Conservation (phyloP, 2,797 vertebrate species). For the Typhlichthys eigenmanni region DNA sequence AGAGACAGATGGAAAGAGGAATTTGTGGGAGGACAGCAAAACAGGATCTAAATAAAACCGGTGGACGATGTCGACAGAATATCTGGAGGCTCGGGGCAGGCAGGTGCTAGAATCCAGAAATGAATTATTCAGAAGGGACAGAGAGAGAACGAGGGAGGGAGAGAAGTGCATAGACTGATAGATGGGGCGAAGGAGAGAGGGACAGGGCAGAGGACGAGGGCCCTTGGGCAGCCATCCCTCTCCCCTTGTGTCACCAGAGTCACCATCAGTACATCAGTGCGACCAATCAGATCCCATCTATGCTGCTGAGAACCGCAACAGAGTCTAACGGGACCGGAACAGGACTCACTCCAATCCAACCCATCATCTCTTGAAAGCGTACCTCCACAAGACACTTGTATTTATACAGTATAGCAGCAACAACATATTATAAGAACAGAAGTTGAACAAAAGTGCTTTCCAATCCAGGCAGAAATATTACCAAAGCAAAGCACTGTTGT, state of each 20-base stretch:
- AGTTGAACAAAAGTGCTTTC: too few relatives aligned
- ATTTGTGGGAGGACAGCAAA: slow-evolving; percentile 30
- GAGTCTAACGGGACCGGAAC: slow-evolving; percentile 1
- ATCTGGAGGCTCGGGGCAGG: slow-evolving; percentile 47
- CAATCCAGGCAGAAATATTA: too few relatives aligned
- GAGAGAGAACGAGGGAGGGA: slow-evolving; percentile 29
- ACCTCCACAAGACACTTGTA: too few relatives aligned
- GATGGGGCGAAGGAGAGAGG: not conserved
- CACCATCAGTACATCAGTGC: slow-evolving; percentile 26
- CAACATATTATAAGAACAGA: too few relatives aligned
- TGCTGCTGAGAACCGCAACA: slow-evolving; percentile 27
- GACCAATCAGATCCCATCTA: slow-evolving; percentile 34
- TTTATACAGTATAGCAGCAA: too few relatives aligned
- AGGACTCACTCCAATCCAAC: not conserved
- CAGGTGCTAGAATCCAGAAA: slow-evolving; percentile 46
- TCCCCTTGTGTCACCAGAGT: slow-evolving; percentile 28
- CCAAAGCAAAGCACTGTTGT: too few relatives aligned
- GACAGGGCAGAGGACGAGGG: slow-evolving; percentile 24
- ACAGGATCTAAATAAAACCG: slow-evolving; percentile 34
- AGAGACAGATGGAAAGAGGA: slow-evolving; percentile 20
- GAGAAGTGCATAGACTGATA: not conserved
- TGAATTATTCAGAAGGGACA: slow-evolving; percentile 58
- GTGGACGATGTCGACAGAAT: slow-evolving; percentile 44
- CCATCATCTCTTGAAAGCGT: slow-evolving; percentile 18
- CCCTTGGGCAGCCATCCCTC: slow-evolving; percentile 14